Evolutionary conservation across 2,888 invertebrate species (phyloP).

Genomic region (Cyaniris semiargus): DNA sequence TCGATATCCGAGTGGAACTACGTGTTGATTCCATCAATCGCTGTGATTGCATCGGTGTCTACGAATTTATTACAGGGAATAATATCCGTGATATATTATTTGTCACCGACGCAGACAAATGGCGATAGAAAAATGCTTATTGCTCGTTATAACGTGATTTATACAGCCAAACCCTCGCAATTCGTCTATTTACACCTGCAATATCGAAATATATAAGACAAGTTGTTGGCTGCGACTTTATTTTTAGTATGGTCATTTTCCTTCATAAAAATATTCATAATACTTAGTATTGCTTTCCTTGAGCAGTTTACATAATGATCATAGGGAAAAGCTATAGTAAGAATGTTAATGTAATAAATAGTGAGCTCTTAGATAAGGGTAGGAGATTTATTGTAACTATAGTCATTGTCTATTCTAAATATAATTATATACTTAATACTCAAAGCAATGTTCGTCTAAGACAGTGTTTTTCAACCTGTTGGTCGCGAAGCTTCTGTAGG

Average conservation of each 20-base stretch:
- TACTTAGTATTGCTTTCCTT: not conserved
- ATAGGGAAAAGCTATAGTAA: not conserved
- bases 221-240: not conserved
- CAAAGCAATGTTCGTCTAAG: too few relatives aligned
- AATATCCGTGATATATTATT: slow-evolving; percentile 18
- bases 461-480: too few relatives aligned
- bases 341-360: not conserved
- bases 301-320: not conserved
- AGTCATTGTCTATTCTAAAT: too few relatives aligned
- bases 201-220: not conserved
- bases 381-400: not conserved
- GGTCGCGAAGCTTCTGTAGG: too few relatives aligned
- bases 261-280: not conserved
- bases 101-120: not conserved
- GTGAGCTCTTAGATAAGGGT: not conserved
- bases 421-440: too few relatives aligned
- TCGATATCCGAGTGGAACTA: not conserved
- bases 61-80: not conserved
- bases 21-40: slow-evolving; percentile 5
- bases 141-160: slow-evolving; percentile 19
- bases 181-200: not conserved
- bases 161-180: slow-evolving; percentile 1
- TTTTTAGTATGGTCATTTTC: not conserved
- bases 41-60: not conserved
- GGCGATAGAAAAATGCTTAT: slow-evolving; percentile 15